Evolutionary conservation across 2,888 invertebrate species (phyloP).

Genomic region (Amphipoea lucens): DNA sequence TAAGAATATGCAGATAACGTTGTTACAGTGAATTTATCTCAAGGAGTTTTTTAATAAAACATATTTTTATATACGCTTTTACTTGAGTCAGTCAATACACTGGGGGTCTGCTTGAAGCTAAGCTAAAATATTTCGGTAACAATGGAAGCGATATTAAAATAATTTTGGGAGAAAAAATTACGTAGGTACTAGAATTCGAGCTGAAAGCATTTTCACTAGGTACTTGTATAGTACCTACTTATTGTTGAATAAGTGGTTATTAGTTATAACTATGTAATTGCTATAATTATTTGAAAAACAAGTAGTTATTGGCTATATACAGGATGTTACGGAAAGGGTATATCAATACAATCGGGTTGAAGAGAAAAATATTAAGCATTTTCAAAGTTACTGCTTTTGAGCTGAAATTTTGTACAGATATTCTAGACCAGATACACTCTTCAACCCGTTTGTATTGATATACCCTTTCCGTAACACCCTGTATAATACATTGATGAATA

Average conservation of each 20-base stretch:
- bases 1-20: conserved; percentile 57
- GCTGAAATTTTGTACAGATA: no score
- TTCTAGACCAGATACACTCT: no score
- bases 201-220: conserved; percentile 32
- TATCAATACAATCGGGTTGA: no score
- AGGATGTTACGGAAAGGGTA: no score
- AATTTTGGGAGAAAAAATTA: conserved; percentile 28
- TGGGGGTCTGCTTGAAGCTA: conserved; percentile 15
- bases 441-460: no score
- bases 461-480: no score
- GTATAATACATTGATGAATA: neutral
- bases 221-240: neutral
- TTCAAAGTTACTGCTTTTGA: no score
- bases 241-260: neutral
- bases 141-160: conserved; percentile 35
- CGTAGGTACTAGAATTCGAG: conserved; percentile 1
- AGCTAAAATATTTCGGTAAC: conserved; percentile 17
- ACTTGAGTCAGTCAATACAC: conserved; percentile 36
- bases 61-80: conserved; percentile 52
- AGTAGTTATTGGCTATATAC: neutral
- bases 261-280: neutral
- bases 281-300: no score
- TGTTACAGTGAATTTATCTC: conserved; percentile 49
- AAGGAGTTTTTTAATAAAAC: conserved; percentile 40
- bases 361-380: no score